Evolutionary conservation across 2,113 vertebrate species (phyloP).

Genomic region (Anhinga rufa): DNA sequence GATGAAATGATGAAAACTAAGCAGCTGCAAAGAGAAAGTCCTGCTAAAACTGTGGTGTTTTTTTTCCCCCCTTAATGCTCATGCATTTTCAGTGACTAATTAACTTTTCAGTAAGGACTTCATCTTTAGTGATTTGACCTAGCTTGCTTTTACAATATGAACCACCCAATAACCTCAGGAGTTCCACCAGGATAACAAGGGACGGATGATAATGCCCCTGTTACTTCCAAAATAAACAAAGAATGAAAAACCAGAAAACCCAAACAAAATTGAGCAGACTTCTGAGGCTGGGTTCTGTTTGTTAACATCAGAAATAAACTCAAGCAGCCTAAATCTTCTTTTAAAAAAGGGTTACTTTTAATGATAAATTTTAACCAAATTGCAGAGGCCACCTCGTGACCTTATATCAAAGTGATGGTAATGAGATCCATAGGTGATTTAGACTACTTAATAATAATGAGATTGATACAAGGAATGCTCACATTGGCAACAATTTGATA

Average conservation of each 20-base stretch:
- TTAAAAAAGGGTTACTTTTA: background rate
- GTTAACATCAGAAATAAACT: background rate
- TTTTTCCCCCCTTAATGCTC: background rate
- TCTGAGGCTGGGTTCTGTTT: background rate
- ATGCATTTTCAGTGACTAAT: slow-evolving; percentile 25
- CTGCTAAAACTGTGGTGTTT: background rate
- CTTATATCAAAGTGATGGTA: background rate
- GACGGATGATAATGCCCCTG: background rate
- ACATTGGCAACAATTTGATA: slow-evolving; percentile 40
- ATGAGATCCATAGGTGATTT: slow-evolving; percentile 39
- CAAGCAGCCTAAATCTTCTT: background rate
- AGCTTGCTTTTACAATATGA: background rate
- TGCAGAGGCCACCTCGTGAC: background rate
- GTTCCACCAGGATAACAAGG: background rate
- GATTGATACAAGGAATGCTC: background rate
- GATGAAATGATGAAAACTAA: background rate
- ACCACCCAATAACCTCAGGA: background rate
- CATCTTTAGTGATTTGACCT: slow-evolving; percentile 17
- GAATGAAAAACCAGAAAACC: background rate
- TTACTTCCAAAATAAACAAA: background rate
- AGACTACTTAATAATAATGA: slow-evolving; percentile 28
- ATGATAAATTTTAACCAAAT: background rate
- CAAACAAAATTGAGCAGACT: accelerated
- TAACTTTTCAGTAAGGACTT: slow-evolving; percentile 28
- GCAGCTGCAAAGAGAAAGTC: background rate